These are phyloP conservation scores for Podiceps cristatus DNA, from an alignment of 2,113 vertebrate genomes.

Conservation along the genomic window DNA sequence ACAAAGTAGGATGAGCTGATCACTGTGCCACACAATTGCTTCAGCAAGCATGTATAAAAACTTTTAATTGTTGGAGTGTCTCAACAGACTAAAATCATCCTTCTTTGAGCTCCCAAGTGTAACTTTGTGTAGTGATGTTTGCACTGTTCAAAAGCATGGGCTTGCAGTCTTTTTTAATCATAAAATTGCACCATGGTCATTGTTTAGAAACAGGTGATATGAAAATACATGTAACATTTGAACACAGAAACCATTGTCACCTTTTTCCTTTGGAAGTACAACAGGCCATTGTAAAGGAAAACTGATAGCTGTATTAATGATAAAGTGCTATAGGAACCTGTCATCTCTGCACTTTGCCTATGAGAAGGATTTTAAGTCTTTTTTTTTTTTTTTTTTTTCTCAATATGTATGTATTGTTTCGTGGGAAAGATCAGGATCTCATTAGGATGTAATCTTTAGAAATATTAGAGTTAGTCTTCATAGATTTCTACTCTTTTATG, in stretches of 20 bases:
- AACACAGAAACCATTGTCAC: conserved; percentile 21
- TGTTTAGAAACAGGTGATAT: conserved; percentile 12
- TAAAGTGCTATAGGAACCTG: conserved; percentile 15
- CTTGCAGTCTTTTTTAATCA: background rate
- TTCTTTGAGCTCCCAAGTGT: background rate
- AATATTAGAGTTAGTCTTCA: background rate
- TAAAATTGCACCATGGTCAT: background rate
- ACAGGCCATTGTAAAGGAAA: conserved; percentile 6
- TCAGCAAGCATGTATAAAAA: background rate
- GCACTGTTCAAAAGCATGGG: background rate
- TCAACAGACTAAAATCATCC: background rate
- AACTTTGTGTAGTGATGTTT: background rate
- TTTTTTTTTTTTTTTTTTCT: background rate
- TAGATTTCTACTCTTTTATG: conserved; percentile 23
- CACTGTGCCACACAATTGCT: background rate
- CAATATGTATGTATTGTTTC: background rate
- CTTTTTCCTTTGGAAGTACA: background rate
- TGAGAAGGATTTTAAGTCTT: background rate
- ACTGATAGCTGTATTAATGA: background rate
- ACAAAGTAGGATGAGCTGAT: background rate
- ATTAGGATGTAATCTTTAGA: background rate
- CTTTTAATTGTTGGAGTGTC: background rate
- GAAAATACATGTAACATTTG: background rate
- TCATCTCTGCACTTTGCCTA: background rate
- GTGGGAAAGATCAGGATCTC: conserved; percentile 19